These are phyloP conservation scores for Drosophila algonquin DNA, from an alignment of 2,888 invertebrate species.

Conservation along the genomic window DNA sequence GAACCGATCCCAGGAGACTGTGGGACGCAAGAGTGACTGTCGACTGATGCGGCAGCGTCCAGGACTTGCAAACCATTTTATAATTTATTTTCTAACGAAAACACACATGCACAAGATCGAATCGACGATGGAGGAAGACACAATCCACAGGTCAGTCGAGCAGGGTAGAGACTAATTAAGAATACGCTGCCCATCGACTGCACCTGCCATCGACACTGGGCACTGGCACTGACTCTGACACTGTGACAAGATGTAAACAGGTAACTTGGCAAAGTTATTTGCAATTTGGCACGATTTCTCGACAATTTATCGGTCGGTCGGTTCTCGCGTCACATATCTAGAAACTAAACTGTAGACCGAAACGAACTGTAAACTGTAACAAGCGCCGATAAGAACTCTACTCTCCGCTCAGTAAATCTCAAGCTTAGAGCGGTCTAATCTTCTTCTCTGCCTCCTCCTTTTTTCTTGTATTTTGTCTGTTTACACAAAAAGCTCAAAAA, in stretches of 20 bases:
- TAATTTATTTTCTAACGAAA: not conserved
- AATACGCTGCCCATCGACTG: constrained; percentile 2
- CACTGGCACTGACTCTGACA: constrained; percentile 9
- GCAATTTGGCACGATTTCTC: constrained; percentile 68
- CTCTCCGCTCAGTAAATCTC: not conserved
- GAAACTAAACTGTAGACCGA: constrained; percentile 28
- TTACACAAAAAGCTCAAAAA: not conserved
- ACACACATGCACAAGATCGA: constrained; percentile 14
- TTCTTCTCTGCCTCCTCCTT: not conserved
- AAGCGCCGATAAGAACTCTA: constrained; percentile 34
- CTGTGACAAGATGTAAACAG: constrained; percentile 12
- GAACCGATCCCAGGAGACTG: constrained; percentile 78
- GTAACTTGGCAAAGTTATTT: constrained; percentile 34
- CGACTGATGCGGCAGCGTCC: constrained; percentile 49
- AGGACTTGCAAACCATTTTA: constrained; percentile 56
- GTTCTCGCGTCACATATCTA: constrained; percentile 45
- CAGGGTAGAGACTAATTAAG: constrained; percentile 20
- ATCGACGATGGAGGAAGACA: not conserved
- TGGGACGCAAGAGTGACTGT: not conserved
- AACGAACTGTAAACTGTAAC: constrained; percentile 12
- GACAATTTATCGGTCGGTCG: constrained; percentile 22
- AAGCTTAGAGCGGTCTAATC: not conserved
- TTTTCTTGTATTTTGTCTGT: not conserved
- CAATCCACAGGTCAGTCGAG: constrained; percentile 5
- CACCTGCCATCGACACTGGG: constrained; percentile 7